A percentile compares a stretch with the other conserved stretches of the same genome.
Conservation (phyloP, 2,888 invertebrate genomes). For the Ophion ventricosus region DNA sequence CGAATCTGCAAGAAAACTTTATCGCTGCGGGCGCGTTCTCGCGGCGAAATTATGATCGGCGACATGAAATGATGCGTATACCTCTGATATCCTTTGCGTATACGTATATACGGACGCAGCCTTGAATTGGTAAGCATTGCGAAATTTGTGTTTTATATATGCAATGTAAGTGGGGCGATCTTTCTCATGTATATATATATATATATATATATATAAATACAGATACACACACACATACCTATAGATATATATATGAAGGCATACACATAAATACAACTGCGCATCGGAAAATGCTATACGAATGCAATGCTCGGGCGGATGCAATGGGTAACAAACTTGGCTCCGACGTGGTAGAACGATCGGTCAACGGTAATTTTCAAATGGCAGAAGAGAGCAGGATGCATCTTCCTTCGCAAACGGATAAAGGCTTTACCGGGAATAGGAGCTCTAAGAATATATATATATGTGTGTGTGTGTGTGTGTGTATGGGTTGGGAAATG, state of each 20-base stretch:
- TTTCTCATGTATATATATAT: not conserved
- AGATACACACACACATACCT: not conserved
- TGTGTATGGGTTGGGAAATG: slow-evolving; percentile 12
- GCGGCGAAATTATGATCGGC: not conserved
- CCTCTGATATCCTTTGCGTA: slow-evolving; percentile 7
- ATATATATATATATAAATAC: not conserved
- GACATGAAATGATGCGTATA: slow-evolving; percentile 18
- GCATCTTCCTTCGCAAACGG: slow-evolving; percentile 45
- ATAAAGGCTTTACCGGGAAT: slow-evolving; percentile 64
- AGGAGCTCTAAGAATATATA: slow-evolving; percentile 10
- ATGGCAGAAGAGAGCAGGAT: slow-evolving; percentile 62
- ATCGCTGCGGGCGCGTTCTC: no score
- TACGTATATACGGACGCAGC: slow-evolving; percentile 1
- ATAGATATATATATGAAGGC: not conserved
- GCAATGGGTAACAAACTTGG: slow-evolving; percentile 44
- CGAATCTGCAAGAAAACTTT: not conserved
- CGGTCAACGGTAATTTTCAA: slow-evolving; percentile 70
- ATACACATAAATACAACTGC: not conserved
- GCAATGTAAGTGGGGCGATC: not conserved
- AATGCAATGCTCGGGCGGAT: slow-evolving; percentile 29
- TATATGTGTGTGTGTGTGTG: not conserved
- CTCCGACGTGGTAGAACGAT: slow-evolving; percentile 50
- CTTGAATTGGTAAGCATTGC: slow-evolving; percentile 59
- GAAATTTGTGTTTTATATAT: slow-evolving; percentile 33
- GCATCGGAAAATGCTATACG: slow-evolving; percentile 32